Percentiles rank a stretch among this genome's conserved stretches.
These are phyloP conservation scores for Cataglyphis hispanica DNA, from an alignment of 1,140 invertebrate species.

Conservation along the genomic window DNA sequence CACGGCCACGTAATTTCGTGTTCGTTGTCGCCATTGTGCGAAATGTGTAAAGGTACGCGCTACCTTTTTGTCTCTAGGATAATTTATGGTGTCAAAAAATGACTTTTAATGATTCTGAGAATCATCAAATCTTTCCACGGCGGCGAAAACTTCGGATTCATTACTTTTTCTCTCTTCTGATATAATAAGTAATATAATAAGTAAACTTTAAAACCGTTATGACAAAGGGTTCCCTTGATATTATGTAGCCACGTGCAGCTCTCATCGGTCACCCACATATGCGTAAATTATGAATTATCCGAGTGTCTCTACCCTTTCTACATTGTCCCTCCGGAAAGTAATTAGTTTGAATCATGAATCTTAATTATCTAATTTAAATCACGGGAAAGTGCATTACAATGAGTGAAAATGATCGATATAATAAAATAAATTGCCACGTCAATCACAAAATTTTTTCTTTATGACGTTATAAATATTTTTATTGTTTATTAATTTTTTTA, in stretches of 20 bases:
- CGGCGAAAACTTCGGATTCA: not conserved
- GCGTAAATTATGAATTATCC: conserved; percentile 82
- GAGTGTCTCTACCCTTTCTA: conserved; percentile 55
- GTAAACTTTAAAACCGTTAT: conserved; percentile 64
- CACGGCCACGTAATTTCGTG: conserved; percentile 76
- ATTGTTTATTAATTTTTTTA: not conserved
- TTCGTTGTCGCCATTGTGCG: conserved; percentile 31
- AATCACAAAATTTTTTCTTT: not conserved
- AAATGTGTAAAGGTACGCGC: conserved; percentile 18
- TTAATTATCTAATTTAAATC: conserved; percentile 79
- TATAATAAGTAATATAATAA: conserved; percentile 37
- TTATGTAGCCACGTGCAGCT: conserved; percentile 62
- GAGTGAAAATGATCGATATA: conserved; percentile 19
- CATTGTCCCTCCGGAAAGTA: conserved; percentile 78
- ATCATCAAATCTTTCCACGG: not conserved
- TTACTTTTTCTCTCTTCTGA: not conserved
- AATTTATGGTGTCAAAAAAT: conserved; percentile 4
- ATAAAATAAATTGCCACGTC: not conserved
- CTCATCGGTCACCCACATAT: conserved; percentile 75
- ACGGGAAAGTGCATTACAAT: conserved; percentile 46
- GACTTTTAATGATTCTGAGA: not conserved
- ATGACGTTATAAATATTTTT: not conserved
- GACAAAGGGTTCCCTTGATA: conserved; percentile 59
- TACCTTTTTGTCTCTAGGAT: conserved; percentile 10
- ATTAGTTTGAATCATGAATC: conserved; percentile 80